Base-by-base conservation (phyloP, 2,888 invertebrate species). In the Timema podura region DNA sequence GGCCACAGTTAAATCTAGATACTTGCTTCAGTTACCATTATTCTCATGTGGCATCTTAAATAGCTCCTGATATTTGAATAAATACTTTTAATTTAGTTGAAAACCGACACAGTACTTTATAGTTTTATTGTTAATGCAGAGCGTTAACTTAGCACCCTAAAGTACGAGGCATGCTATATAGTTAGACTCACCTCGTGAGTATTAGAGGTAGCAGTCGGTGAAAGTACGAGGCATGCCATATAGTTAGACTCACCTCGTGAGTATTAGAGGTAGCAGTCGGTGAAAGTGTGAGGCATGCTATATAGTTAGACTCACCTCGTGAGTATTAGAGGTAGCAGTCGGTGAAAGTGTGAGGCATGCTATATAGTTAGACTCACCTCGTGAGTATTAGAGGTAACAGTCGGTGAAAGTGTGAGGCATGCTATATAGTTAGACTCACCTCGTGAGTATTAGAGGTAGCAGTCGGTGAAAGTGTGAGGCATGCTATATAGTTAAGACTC, bases 371-470 rank as follows among this genome's bases (percentile, higher is more conserved):
- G n/a, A 72, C 77, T 78, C 82, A 89, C 89, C 95, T 91, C 61
- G 95, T 93, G 49, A 97, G 81, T 5, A 96, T 82, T 11, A 96
- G 81, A 0, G 97, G 96, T 75, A 97, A 84, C 76, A 96, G 86
- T 75, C 91, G 89, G 79, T 91, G 89, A 84, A 93, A 95, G 82
- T 89, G 95, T 0, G 96, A 96, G 79, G 30, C 30, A 30, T 30
- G 30, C 48, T 57, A 16, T 47, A 45, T 16, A 6, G 15, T 46
- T 68, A 51, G n/a, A 72, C 77, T 78, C 82, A 89, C 89, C 95
- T 91, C 61, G 95, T 93, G 49, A 97, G 81, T 5, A 96, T 82
- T 11, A 96, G 81, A 0, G 97, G 96, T 75, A 97, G 84, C 76
- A 96, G 86, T 75, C 91, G 89, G 79, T 91, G 89, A 84, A 93